Evolutionary conservation across 2,888 invertebrate species (phyloP), one percentile per base, ranked within the genome.

Genomic region (Timema podura): DNA sequence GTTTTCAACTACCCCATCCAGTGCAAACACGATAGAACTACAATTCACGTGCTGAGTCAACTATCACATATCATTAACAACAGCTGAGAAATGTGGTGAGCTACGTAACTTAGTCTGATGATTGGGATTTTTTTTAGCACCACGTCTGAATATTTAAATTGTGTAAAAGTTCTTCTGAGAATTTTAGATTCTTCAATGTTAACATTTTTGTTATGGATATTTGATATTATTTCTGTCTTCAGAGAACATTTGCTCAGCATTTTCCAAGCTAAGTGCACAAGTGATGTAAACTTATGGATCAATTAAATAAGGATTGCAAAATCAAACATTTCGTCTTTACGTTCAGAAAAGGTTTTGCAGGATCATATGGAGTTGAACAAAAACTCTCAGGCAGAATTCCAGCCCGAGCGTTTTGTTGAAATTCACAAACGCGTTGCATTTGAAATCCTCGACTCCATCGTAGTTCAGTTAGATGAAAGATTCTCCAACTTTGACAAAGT

Each of bases 131-230:
- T n/a, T n/a, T n/a, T n/a, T n/a, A n/a, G n/a, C n/a, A n/a, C n/a
- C n/a, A n/a, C n/a, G n/a, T n/a, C n/a, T n/a, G n/a, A n/a, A n/a
- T n/a, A n/a, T n/a, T n/a, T n/a, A n/a, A n/a, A 59, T 59, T 10
- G n/a, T 30, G n/a, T 44, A 59, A 59, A 10, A 8, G 16, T 0
- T 59, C 6, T 59, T 16, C 59, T 10, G n/a, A 59, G 11, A 10
- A 59, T 59, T 59, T 59, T 59, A 6, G 44, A 59, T 59, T 59
- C 59, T 59, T 59, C 59, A 16, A 16, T 30, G 11, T 59, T 59
- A 7, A 16, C 11, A 59, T 59, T 59, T n/a, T 44, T 59, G 13
- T 13, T 59, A 10, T 57, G 59, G 16, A 2, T 59, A 5, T 59
- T 10, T 15, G 30, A n/a, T 5, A 16, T 3, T 13, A 59, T 15